Evolutionary conservation across 2,113 vertebrate species (phyloP).

Genomic region (Bostrychus sinensis): DNA sequence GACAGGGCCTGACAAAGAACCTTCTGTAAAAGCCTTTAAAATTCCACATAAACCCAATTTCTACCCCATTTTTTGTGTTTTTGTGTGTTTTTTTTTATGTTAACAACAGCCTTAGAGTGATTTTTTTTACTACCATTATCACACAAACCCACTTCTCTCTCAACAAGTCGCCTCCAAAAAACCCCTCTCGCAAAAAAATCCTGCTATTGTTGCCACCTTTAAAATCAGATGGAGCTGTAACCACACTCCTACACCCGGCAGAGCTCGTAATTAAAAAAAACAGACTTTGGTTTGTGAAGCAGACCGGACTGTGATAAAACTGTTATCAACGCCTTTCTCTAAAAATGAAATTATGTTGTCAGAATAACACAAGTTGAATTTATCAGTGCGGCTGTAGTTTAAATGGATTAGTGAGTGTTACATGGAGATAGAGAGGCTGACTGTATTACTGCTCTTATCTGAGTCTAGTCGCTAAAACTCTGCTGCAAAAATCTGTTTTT

Average conservation of each 20-base stretch:
- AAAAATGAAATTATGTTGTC: background rate
- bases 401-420: slow-evolving; percentile 27
- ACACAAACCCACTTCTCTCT: too few species aligned
- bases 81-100: too few species aligned
- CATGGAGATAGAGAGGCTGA: slow-evolving; percentile 2
- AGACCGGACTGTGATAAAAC: background rate
- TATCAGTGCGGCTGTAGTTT: background rate
- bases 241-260: background rate
- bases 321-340: background rate
- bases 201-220: too few species aligned
- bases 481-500: slow-evolving; percentile 5
- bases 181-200: too few species aligned
- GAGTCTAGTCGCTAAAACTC: slow-evolving; percentile 10
- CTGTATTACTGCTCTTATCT: slow-evolving; percentile 24
- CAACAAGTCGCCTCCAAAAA: too few species aligned
- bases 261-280: background rate
- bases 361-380: background rate
- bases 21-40: too few species aligned
- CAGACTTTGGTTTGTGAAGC: background rate
- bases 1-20: too few species aligned
- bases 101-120: too few species aligned
- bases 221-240: too few species aligned
- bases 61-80: too few species aligned
- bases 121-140: too few species aligned
- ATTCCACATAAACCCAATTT: too few species aligned